A percentile compares a stretch with the other conserved stretches of the same genome.
phyloP scores from a whole-genome alignment of 2,113 vertebrate genomes.

The Notechis scutatus region DNA sequence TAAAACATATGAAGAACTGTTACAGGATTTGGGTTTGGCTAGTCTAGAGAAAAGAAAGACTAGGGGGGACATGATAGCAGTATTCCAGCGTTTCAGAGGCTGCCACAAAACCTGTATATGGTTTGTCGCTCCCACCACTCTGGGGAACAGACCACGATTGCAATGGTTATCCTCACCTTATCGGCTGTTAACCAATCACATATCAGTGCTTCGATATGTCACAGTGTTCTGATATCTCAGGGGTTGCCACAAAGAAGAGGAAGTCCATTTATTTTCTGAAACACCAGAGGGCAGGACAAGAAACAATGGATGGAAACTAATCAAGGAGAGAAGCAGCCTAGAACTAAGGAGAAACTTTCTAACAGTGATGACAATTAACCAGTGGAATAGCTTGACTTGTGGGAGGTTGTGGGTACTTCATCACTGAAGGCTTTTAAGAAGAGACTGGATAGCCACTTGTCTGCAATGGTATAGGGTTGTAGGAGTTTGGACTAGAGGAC shows the following conservation, averaged over 20 bases:
- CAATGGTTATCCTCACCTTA: too few relatives aligned
- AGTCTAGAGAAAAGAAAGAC: background rate
- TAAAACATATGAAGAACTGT: background rate
- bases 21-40: too few relatives aligned
- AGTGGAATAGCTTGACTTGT: background rate
- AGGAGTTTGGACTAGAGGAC: background rate
- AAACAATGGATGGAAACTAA: background rate
- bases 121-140: too few relatives aligned
- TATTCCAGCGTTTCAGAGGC: background rate
- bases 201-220: too few relatives aligned
- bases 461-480: background rate
- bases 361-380: background rate
- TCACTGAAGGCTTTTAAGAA: background rate
- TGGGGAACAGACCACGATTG: too few relatives aligned
- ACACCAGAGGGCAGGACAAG: background rate
- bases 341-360: background rate
- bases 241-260: background rate
- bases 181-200: too few relatives aligned
- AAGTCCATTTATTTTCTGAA: background rate
- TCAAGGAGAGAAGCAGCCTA: background rate
- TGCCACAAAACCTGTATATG: background rate
- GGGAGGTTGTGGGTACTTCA: background rate
- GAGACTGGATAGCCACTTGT: background rate
- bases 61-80: background rate
- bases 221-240: too few relatives aligned